Evolutionary conservation across 2,888 invertebrate species (phyloP).

Genomic region (Rotaria sp.): DNA sequence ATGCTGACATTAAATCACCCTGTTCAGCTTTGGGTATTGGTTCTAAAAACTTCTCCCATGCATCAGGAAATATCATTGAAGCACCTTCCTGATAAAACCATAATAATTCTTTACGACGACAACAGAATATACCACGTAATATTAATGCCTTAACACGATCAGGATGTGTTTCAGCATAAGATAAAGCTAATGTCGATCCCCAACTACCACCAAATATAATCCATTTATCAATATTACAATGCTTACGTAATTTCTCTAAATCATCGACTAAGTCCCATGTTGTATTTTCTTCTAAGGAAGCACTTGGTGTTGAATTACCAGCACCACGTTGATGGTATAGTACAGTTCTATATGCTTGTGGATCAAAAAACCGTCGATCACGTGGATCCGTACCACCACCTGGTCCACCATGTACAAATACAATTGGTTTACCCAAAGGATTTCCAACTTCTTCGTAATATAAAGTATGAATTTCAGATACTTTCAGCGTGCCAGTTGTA

Average conservation of each 20-base stretch:
- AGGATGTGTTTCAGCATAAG: constrained; percentile 48
- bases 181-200: constrained; percentile 49
- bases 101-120: constrained; percentile 47
- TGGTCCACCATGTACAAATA: constrained; percentile 47
- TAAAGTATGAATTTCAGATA: constrained; percentile 48
- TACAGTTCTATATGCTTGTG: constrained; percentile 47
- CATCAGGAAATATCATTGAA: constrained; percentile 48
- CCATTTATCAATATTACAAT: constrained; percentile 49
- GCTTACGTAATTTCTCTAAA: constrained; percentile 48
- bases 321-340: constrained; percentile 49
- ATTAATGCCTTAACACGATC: constrained; percentile 49
- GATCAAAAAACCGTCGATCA: constrained; percentile 49
- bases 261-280: constrained; percentile 51
- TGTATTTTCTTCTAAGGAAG: constrained; percentile 48
- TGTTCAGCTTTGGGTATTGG: constrained; percentile 49
- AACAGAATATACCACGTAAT: constrained; percentile 48
- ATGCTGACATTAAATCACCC: constrained; percentile 47
- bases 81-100: constrained; percentile 52
- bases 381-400: constrained; percentile 44
- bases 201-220: constrained; percentile 53
- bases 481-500: constrained; percentile 46
- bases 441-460: constrained; percentile 51
- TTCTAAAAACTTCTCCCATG: constrained; percentile 47
- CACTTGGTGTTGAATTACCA: constrained; percentile 48
- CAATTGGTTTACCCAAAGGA: constrained; percentile 47